A percentile compares a stretch with the other conserved stretches of the same genome.
Evolutionary conservation across 2,113 vertebrate species (phyloP).

Genomic region (Lagopus leucura): DNA sequence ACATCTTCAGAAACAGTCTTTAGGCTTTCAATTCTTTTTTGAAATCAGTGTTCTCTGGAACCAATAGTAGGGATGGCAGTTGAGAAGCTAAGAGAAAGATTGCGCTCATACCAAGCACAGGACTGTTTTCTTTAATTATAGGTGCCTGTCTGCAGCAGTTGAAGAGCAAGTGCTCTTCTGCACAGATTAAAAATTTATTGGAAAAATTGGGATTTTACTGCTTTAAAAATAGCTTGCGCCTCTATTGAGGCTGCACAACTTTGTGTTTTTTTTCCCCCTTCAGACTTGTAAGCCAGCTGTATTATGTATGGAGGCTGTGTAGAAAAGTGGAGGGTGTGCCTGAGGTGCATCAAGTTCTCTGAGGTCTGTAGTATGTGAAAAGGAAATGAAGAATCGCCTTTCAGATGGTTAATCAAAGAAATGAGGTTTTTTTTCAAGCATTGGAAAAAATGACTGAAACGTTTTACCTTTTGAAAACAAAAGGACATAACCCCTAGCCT

Average conservation of each 20-base stretch:
- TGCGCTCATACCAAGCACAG: background rate
- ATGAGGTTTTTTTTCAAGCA: background rate
- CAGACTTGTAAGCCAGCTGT: background rate
- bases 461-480: background rate
- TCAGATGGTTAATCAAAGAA: background rate
- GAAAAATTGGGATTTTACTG: background rate
- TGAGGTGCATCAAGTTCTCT: background rate
- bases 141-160: background rate
- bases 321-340: background rate
- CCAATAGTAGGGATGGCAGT: background rate
- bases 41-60: background rate
- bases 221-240: background rate
- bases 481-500: background rate
- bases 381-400: background rate
- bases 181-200: background rate
- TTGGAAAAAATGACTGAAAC: background rate
- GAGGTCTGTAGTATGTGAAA: background rate
- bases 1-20: background rate
- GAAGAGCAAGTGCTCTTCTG: background rate
- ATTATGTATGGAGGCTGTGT: background rate
- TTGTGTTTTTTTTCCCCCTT: accelerated
- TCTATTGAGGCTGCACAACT: background rate
- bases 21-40: background rate
- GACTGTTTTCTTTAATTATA: background rate
- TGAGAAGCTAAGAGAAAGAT: background rate